phyloP scores from a whole-genome alignment of 2,113 vertebrate genomes.

The Ornithorhynchus anatinus region DNA sequence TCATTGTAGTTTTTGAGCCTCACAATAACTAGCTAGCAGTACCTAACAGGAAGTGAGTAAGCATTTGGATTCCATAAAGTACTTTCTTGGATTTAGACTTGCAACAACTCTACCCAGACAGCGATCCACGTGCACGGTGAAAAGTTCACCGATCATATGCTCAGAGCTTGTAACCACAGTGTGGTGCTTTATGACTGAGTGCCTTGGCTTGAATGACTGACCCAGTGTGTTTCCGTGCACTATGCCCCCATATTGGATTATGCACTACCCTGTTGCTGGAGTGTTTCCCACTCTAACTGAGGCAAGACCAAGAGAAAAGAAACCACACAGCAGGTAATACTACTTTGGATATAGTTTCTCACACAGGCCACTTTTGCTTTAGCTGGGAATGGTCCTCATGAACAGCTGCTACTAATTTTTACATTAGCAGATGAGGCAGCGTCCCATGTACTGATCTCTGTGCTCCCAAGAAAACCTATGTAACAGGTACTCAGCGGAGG shows the following conservation, averaged over 20 bases:
- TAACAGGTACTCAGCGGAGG: neutral
- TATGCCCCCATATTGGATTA: slow-evolving; percentile 18
- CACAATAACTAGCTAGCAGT: too few species aligned
- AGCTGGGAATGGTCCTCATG: neutral
- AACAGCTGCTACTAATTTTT: neutral
- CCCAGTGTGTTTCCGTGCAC: slow-evolving; percentile 4
- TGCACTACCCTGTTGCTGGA: slow-evolving; percentile 22
- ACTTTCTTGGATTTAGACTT: neutral
- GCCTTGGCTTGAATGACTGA: slow-evolving; percentile 1
- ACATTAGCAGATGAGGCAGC: neutral
- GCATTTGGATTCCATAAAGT: neutral
- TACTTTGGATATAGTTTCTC: slow-evolving; percentile 17
- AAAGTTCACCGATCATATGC: neutral
- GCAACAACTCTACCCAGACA: neutral
- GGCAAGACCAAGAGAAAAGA: slow-evolving; percentile 33
- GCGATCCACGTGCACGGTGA: slow-evolving; percentile 6
- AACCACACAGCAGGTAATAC: slow-evolving; percentile 31
- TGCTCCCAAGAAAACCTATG: neutral
- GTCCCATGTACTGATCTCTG: neutral
- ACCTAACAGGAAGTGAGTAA: neutral
- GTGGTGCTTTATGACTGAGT: slow-evolving; percentile 18
- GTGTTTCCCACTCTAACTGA: slow-evolving; percentile 20
- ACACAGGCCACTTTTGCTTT: neutral
- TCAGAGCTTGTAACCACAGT: slow-evolving; percentile 5
- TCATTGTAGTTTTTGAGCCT: neutral